These are phyloP conservation scores for Phengaris arion DNA, from an alignment of 2,888 invertebrate species.

Conservation along the genomic window DNA sequence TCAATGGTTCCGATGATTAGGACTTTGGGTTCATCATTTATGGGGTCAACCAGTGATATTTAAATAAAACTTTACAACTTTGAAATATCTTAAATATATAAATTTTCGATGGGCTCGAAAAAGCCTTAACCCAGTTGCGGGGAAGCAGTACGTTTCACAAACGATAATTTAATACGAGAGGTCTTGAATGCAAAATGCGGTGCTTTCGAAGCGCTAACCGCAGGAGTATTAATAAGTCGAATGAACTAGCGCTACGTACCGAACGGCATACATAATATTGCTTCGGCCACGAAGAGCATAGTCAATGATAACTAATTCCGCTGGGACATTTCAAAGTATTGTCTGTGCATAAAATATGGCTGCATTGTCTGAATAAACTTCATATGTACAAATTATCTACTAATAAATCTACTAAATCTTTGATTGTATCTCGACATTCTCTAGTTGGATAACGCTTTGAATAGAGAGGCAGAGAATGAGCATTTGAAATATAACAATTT, in stretches of 20 bases:
- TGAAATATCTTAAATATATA: not conserved
- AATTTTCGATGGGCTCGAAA: constrained; percentile 21
- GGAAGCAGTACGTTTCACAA: constrained; percentile 27
- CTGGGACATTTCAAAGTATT: constrained; percentile 40
- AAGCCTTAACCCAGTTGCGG: constrained; percentile 26
- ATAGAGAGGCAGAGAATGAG: not conserved
- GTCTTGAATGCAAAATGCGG: constrained; percentile 29
- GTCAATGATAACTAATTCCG: constrained; percentile 52
- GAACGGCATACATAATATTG: constrained; percentile 47
- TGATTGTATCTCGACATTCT: constrained; percentile 18
- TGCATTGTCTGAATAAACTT: constrained; percentile 23
- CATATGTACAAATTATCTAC: constrained; percentile 18
- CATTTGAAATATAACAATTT: constrained; percentile 3
- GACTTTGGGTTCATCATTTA: not conserved
- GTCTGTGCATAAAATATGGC: constrained; percentile 24
- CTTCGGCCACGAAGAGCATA: constrained; percentile 44
- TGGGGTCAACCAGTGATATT: not conserved
- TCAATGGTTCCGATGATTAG: not conserved
- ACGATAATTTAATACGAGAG: constrained; percentile 28
- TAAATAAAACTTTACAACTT: not conserved
- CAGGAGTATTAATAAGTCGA: constrained; percentile 45
- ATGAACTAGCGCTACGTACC: constrained; percentile 38
- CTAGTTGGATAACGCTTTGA: constrained; percentile 3
- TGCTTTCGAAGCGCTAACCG: constrained; percentile 39
- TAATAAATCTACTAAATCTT: constrained; percentile 14